phyloP scores from a whole-genome alignment of 2,113 vertebrate genomes.

The Campylomormyrus numenius region DNA sequence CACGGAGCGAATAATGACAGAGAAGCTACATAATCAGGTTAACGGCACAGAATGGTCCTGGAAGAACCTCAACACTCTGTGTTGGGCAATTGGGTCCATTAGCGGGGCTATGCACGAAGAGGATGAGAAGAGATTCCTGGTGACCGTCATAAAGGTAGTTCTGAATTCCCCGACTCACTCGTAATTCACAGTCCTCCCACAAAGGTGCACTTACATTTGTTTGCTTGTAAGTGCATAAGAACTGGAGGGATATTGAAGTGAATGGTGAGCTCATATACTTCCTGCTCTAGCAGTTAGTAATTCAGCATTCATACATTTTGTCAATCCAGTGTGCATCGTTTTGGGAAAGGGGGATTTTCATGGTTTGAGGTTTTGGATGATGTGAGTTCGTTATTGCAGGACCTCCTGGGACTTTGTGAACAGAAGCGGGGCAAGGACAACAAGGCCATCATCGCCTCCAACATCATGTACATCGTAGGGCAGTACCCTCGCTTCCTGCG shows the following conservation, averaged over 20 bases:
- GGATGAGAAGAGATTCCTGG: conserved; percentile 95
- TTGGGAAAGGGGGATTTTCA: neutral
- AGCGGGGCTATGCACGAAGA: conserved; percentile 98
- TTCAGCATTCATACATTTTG: conserved; percentile 33
- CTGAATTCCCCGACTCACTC: neutral
- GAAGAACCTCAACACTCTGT: conserved; percentile 97
- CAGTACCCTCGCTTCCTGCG: conserved; percentile 95
- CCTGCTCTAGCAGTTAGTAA: conserved; percentile 27
- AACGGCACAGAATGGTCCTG: conserved; percentile 97
- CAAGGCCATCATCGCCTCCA: conserved; percentile 98
- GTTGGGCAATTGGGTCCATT: conserved; percentile 98
- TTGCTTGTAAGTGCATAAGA: conserved; percentile 43
- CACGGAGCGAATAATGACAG: conserved; percentile 96
- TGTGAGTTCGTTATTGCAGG: conserved; percentile 56
- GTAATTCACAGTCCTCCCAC: conserved; percentile 31
- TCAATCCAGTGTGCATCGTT: neutral
- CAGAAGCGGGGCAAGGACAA: conserved; percentile 99
- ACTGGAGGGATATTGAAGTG: conserved; percentile 39
- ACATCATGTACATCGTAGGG: conserved; percentile 99
- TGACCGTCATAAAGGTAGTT: conserved; percentile 94
- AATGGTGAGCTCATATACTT: conserved; percentile 28
- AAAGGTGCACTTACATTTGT: conserved; percentile 47
- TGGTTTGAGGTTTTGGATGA: neutral
- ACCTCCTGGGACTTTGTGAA: conserved; percentile 93
- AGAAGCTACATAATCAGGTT: conserved; percentile 98